Evolutionary conservation across 1,140 invertebrate genomes (phyloP).

Genomic region (Caenorhabditis brenneri): DNA sequence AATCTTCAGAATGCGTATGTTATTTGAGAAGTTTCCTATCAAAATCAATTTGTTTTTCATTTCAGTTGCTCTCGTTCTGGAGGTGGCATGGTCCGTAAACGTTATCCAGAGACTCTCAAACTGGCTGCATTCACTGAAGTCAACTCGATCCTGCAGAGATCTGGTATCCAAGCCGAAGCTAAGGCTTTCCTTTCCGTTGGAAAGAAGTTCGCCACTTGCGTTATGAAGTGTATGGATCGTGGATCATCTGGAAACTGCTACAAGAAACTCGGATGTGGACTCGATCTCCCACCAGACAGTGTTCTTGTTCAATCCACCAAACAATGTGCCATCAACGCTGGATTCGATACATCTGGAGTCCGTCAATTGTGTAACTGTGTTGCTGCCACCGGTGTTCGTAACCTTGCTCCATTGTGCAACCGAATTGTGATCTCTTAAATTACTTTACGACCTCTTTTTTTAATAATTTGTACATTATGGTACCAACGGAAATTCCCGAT

Average conservation of each 20-base stretch:
- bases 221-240: conserved; percentile 52
- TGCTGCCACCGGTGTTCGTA: conserved; percentile 52
- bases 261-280: conserved; percentile 56
- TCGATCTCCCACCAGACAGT: conserved; percentile 56
- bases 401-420: conserved; percentile 42
- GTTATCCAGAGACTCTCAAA: conserved; percentile 56
- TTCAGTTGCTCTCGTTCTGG: conserved; percentile 53
- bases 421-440: conserved; percentile 45
- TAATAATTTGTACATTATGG: conserved; percentile 28
- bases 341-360: conserved; percentile 55
- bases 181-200: conserved; percentile 52
- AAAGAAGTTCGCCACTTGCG: conserved; percentile 56
- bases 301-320: conserved; percentile 53
- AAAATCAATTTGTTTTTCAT: neutral
- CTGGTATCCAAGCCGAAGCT: conserved; percentile 50
- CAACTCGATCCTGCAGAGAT: conserved; percentile 51
- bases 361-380: conserved; percentile 53
- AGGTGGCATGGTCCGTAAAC: conserved; percentile 47
- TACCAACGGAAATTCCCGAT: neutral
- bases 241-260: conserved; percentile 45
- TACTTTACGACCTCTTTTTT: neutral
- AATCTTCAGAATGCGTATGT: conserved; percentile 38
- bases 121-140: conserved; percentile 56
- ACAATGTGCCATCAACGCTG: conserved; percentile 53
- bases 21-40: neutral